Evolutionary conservation across 2,113 vertebrate species (phyloP), one percentile per base, ranked within the genome.

Genomic region (Chrysemys picta): DNA sequence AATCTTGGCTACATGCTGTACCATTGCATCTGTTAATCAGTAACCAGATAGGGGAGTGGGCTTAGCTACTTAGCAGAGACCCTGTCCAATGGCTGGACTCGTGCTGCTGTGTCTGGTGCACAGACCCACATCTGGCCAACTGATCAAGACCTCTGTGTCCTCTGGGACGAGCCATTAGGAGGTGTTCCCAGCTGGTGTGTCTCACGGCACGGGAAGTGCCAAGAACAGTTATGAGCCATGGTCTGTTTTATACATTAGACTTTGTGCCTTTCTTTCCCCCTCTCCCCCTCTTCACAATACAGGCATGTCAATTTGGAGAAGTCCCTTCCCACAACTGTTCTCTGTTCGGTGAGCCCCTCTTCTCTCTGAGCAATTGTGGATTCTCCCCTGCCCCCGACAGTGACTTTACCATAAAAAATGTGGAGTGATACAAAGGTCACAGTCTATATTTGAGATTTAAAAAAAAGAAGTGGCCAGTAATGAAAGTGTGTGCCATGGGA

Each of bases 1-100:
- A 22, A 2, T 1, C 13, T 38, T 0, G 5, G 45, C 8, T 56
- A 59, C 38, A 10, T 0, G 0, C 56, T 21, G 27, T 10, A 3
- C 22, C 19, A 2, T 0, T 1, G 16, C 38, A 65, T 14, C 75
- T 50, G 27, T 29, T 57, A 21, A 3, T 80, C 12, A 52, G 42
- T 42, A 75, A 21, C 52, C 91, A 1, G 0, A 10, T 10, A 42
- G 21, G 25, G 81, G 56, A 12, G 25, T 31, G 85, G 85, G 2
- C 25, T 5, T 5, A 17, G 76, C 8, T 6, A 82, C 12, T 24
- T n/a, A 47, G 69, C 52, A 82, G 25, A 45, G 7, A 49, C 1
- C n/a, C 6, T 6, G 22, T 45, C 72, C 80, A 24, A 59, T 50
- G 69, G 31, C 88, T 84, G 80, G 31, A 81, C 25, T n/a, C 0